Conservation (phyloP, 1,140 invertebrate genomes). For the Eumaeus atala region DNA sequence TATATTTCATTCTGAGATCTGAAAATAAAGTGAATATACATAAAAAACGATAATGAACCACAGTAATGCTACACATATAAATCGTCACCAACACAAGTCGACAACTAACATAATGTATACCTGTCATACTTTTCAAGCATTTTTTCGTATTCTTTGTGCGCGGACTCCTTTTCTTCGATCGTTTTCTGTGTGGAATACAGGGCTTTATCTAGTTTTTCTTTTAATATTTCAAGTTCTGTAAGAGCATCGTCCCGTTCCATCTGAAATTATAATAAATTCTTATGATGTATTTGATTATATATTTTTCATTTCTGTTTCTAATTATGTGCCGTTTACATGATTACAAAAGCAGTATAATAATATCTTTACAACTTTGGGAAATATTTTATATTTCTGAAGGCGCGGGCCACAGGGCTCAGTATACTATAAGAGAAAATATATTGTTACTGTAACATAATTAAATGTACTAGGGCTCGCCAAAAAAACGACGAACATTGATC, state of each 20-base stretch:
- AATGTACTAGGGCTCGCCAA: no score
- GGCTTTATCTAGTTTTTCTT: conserved; percentile 92
- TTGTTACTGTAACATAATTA: no score
- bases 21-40: conserved; percentile 33
- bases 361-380: no score
- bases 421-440: no score
- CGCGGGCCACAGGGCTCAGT: no score
- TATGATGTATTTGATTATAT: background rate
- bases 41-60: conserved; percentile 11
- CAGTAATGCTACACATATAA: conserved; percentile 22
- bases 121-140: conserved; percentile 95
- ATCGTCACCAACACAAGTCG: conserved; percentile 58
- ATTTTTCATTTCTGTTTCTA: no score
- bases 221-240: conserved; percentile 89
- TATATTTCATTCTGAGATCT: conserved; percentile 92
- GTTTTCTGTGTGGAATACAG: conserved; percentile 86
- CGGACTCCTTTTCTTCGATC: conserved; percentile 90
- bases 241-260: conserved; percentile 89
- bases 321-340: no score
- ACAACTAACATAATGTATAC: conserved; percentile 73
- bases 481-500: no score
- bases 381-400: no score
- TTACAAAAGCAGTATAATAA: no score
- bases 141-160: conserved; percentile 93
- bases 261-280: conserved; percentile 65